These are phyloP conservation scores for Avahi laniger DNA, from an alignment of 2,797 vertebrate species.

Conservation along the genomic window DNA sequence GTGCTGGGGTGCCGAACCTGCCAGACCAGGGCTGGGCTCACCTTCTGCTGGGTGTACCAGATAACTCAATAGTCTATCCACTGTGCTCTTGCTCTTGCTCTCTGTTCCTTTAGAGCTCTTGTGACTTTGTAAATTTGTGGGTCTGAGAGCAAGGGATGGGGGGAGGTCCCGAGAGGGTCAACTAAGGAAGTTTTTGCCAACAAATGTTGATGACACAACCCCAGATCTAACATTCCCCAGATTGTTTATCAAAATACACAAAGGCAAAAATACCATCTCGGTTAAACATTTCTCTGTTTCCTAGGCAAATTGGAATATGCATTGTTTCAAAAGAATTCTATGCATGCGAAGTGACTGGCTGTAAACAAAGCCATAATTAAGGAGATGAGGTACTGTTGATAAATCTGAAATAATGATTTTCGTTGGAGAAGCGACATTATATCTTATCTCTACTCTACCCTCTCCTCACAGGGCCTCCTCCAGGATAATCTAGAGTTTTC, in stretches of 20 bases:
- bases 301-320: neutral
- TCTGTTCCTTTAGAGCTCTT: neutral
- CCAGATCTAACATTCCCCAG: neutral
- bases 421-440: neutral
- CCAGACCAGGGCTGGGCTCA: neutral
- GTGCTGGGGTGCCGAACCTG: neutral
- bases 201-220: neutral
- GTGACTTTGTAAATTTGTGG: neutral
- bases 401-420: constrained; percentile 32
- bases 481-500: constrained; percentile 9
- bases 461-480: neutral
- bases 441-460: neutral
- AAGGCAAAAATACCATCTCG: neutral
- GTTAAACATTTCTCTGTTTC: neutral
- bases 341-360: constrained; percentile 23
- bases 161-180: neutral
- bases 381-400: constrained; percentile 26
- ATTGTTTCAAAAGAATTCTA: constrained; percentile 47
- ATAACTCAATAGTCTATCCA: neutral
- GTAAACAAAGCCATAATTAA: constrained; percentile 52
- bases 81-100: neutral
- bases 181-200: neutral
- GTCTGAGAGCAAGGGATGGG: neutral
- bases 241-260: constrained; percentile 1
- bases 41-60: neutral